Evolutionary conservation across 1,140 invertebrate genomes (phyloP).

Genomic region (Oncopeltus fasciatus): DNA sequence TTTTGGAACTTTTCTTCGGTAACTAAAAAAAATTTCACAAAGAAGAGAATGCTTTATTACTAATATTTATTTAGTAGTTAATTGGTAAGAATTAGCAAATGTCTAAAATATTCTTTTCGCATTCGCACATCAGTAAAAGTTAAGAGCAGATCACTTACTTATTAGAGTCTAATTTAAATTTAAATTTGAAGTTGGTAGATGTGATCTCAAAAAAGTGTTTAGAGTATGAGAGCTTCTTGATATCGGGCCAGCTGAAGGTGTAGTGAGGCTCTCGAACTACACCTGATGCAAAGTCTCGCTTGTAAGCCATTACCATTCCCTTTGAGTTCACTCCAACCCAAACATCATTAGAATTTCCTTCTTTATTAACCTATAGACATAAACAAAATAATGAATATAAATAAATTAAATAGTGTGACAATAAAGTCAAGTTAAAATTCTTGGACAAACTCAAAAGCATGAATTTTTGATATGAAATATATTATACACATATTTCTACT

Average conservation of each 20-base stretch:
- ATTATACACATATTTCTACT: too few species aligned
- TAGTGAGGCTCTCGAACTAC: conserved; percentile 18
- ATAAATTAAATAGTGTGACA: too few species aligned
- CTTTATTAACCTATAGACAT: conserved; percentile 13
- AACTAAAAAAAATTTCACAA: too few species aligned
- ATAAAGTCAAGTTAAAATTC: too few species aligned
- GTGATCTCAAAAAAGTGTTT: conserved; percentile 52
- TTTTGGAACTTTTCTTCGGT: too few species aligned
- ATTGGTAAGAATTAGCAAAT: not conserved
- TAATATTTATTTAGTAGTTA: not conserved
- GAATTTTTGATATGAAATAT: too few species aligned
- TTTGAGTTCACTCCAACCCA: conserved; percentile 23
- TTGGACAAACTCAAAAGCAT: too few species aligned
- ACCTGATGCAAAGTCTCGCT: conserved; percentile 16
- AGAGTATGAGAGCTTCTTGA: conserved; percentile 57
- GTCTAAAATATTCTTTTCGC: too few species aligned
- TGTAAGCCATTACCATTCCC: conserved; percentile 21
- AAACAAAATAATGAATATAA: too few species aligned
- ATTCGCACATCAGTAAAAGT: too few species aligned
- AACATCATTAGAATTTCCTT: conserved; percentile 11
- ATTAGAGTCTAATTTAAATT: conserved; percentile 54
- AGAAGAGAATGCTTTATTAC: too few species aligned
- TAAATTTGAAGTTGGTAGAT: conserved; percentile 47
- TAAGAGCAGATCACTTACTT: too few species aligned
- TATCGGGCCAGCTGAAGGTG: conserved; percentile 46